Base-by-base conservation (phyloP, 2,888 invertebrate species). In the Thymelicus sylvestris region DNA sequence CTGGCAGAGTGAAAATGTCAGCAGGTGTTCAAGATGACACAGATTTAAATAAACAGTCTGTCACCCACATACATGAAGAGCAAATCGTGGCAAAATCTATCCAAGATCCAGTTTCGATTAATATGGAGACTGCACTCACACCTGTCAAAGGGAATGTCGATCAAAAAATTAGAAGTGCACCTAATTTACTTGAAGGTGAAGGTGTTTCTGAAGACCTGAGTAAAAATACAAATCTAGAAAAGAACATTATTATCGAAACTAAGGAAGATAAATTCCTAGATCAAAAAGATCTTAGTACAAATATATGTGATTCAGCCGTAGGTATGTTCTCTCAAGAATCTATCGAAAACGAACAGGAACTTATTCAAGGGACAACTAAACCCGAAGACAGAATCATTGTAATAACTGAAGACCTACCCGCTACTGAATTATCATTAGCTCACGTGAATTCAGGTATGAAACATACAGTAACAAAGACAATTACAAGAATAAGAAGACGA, bases 401-500 rank as follows among this genome's bases (percentile, higher is more conserved):
- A 2, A 41, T 67, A 50, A 48, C 72, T 44, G 82, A 84, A 72
- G 87, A 86, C 38, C 73, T 80, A 6, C 83, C 71, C 1, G 19
- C 19, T 10, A 47, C 7, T 39, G 55, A 85, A 71, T 78, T 84
- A 60, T 81, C 96, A 57, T 96, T 97, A 12, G 95, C 96, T 0
- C 95, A 66, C n/a, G 7, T 50, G 4, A 15, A 31, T 38, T 15
- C 65, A 60, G 41, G 24, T 24, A 15, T 71, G 0, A 71, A 97
- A 0, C 96, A 97, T 80, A 97, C 96, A 86, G 96, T 97, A 0
- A 96, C 97, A 0, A 94, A 96, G 78, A 72, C 63, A 6, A 59
- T 72, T 13, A 67, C 63, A 19, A 72, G 59, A 8, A 75, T 95
- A 79, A 96, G 95, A 39, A 94, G 96, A 72, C 95, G 96, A 77